Conservation (phyloP, 2,888 invertebrate genomes). For the Ochlodes sylvanus region DNA sequence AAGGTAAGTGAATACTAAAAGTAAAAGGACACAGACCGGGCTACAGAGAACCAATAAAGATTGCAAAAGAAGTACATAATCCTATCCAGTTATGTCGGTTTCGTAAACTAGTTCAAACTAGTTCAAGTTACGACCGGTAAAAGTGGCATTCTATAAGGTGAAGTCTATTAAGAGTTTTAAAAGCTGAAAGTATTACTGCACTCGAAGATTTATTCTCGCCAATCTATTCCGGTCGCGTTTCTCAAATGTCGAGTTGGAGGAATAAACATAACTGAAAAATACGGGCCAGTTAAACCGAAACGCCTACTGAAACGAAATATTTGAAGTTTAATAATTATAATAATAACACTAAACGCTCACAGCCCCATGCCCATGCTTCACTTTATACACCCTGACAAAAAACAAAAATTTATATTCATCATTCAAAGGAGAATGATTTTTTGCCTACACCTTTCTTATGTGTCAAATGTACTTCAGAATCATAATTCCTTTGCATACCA, state of each 20-base stretch:
- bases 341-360: neutral
- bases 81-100: neutral
- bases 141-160: neutral
- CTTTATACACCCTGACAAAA: too few species aligned
- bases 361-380: too few species aligned
- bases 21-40: too few species aligned
- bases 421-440: too few species aligned
- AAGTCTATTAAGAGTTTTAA: slow-evolving; percentile 9
- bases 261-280: slow-evolving; percentile 40
- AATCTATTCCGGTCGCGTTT: slow-evolving; percentile 42
- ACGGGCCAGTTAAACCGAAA: slow-evolving; percentile 22
- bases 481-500: too few species aligned
- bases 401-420: too few species aligned
- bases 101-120: neutral
- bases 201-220: slow-evolving; percentile 40
- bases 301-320: slow-evolving; percentile 20
- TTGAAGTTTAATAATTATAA: neutral
- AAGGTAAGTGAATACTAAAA: too few species aligned
- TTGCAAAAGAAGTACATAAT: neutral
- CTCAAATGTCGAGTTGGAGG: slow-evolving; percentile 36
- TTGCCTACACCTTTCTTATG: too few species aligned
- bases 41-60: too few species aligned
- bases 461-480: too few species aligned
- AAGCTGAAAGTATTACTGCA: slow-evolving; percentile 11
- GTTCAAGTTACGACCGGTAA: neutral